These are phyloP conservation scores for Ursus arctos DNA, from an alignment of 2,113 vertebrate genomes.

Conservation along the genomic window DNA sequence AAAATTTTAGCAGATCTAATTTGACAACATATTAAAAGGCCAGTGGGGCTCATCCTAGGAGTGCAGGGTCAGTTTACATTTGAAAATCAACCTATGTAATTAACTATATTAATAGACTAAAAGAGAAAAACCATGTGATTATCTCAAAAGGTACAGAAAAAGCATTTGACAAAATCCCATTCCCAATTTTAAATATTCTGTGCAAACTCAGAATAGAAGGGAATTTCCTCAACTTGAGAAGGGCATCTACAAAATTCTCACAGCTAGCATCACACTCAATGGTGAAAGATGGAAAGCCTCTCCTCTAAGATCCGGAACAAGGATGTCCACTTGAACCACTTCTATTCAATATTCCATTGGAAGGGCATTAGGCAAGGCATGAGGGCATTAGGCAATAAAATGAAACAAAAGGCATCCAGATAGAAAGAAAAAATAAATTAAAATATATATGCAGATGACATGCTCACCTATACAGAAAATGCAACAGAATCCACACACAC, in stretches of 20 bases:
- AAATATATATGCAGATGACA: not conserved
- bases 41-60: not conserved
- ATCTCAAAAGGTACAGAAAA: slow-evolving; percentile 39
- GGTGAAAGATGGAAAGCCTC: not conserved
- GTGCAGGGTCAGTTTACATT: not conserved
- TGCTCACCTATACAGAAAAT: slow-evolving; percentile 15
- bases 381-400: not conserved
- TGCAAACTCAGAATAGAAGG: slow-evolving; percentile 9
- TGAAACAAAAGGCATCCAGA: not conserved
- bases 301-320: not conserved
- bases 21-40: not conserved
- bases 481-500: not conserved
- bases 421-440: slow-evolving; percentile 14
- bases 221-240: not conserved
- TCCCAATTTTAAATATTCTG: not conserved
- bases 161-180: not conserved
- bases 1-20: slow-evolving; percentile 40
- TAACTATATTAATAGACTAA: not conserved
- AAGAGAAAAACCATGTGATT: not conserved
- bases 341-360: not conserved
- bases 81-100: slow-evolving; percentile 38
- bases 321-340: not conserved
- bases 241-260: not conserved
- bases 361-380: not conserved
- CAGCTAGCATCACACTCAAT: not conserved